Base-by-base conservation (phyloP, 2,113 vertebrate genomes). In the Oreotrochilus melanogaster region DNA sequence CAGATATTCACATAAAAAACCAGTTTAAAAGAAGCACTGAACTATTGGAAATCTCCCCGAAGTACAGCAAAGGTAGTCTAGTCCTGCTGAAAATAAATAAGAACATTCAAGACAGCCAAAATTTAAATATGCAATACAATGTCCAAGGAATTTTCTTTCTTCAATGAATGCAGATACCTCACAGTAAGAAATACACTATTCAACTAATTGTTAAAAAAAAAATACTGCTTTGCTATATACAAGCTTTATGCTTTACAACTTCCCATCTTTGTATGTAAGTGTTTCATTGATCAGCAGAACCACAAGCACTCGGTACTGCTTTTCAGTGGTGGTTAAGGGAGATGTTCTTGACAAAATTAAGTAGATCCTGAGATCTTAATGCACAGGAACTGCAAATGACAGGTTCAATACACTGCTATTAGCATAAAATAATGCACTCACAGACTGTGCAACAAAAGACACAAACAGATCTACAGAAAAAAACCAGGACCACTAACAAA, bases 371-470 rank as follows among this genome's bases (percentile, higher is more conserved):
- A 84, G 69, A 90, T 14, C 51, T 83, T 76, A 83, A 76, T 75
- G 96, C 65, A 78, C 23, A 85, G 22, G 45, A 73, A 78, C 23
- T 61, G 45, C 66, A 43, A 35, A 86, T 8, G 88, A 86, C 74
- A 91, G 66, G 64, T 92, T 92, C 72, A 93, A 50, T 70, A 91
- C 97, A 86, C 43, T 47, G 54, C 66, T 85, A 19, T 48, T 78
- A 87, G 66, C 3, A 13, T 66, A 37, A 83, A 64, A 64, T 42
- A 75, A 92, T 19, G 42, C 9, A 48, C 18, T 81, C 28, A 22
- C 3, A 45, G 45, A 22, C 79, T 24, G 51, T 60, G 35, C 61
- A 91, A 72, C 8, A 47, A 87, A 43, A 74, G 28, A 60, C 2
- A 14, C 65, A 78, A 91, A 81, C 37, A 90, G 31, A 80, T 12